phyloP scores from a whole-genome alignment of 2,113 vertebrate genomes.

The Amphiprion ocellaris region DNA sequence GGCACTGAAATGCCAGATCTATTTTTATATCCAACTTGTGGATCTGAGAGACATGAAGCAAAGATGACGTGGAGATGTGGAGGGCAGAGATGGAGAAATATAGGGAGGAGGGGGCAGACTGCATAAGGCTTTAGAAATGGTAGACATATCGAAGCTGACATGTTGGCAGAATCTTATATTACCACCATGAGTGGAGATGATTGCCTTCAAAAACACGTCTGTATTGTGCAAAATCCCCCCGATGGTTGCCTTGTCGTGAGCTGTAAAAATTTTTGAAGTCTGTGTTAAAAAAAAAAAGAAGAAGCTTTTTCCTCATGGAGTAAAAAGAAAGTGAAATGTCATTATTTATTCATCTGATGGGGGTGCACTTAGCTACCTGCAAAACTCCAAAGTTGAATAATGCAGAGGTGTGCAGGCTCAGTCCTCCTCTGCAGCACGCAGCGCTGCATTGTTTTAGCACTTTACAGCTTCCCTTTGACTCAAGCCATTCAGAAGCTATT shows the following conservation, averaged over 20 bases:
- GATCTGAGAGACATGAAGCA: conserved; percentile 29
- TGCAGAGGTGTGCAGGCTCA: conserved; percentile 43
- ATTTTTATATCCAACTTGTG: conserved; percentile 45
- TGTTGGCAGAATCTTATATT: conserved; percentile 15
- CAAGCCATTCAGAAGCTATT: conserved; percentile 21
- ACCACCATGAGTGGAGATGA: conserved; percentile 10
- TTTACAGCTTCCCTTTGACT: conserved; percentile 21
- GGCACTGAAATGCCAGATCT: conserved; percentile 38
- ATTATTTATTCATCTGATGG: conserved; percentile 66
- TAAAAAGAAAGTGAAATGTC: conserved; percentile 33
- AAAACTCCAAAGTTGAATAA: conserved; percentile 58
- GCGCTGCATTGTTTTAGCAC: not conserved
- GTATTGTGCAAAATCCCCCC: not conserved
- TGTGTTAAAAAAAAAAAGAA: not conserved
- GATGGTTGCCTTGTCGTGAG: not conserved
- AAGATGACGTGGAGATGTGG: not conserved
- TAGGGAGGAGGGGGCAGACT: not conserved
- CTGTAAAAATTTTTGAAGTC: conserved; percentile 21
- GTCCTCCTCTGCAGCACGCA: conserved; percentile 37
- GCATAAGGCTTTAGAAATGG: conserved; percentile 1
- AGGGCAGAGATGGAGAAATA: not conserved
- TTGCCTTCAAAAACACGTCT: conserved; percentile 2
- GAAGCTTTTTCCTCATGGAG: conserved; percentile 12
- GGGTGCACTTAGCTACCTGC: conserved; percentile 56
- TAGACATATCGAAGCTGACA: not conserved